Evolutionary conservation across 1,140 invertebrate genomes (phyloP), one percentile per base, ranked within the genome.

Genomic region (Cephus cinctus): DNA sequence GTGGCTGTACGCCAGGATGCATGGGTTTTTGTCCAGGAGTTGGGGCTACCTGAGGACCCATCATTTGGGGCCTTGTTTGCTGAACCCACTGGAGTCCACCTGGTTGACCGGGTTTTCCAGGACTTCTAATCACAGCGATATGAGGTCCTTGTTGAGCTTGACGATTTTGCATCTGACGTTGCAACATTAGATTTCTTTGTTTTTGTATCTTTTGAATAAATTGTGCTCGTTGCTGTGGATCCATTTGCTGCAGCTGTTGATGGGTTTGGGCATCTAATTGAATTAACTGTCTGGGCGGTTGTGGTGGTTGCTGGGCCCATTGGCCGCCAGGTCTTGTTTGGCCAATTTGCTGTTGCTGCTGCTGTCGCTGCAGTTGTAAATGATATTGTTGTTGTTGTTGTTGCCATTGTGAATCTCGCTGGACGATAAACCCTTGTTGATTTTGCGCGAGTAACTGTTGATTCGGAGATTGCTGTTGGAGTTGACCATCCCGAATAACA

Each of bases 241-340:
- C 86, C 81, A 92, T 83, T 44, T 89, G 86, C 59, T 91, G 88
- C 19, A 90, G 67, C 52, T 91, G 87, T n/a, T 88, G 86, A 61
- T 90, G 88, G 3, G 88, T 89, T 52, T 89, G 86, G 4, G 86
- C 86, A 62, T 90, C 88, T 43, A 90, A 69, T 39, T 88, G 88
- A 42, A 89, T 91, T 23, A 85, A 75, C 54, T 89, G 87, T 40
- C 82, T 69, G 14, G 80, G 77, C 2, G 71, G 80, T 35, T 74
- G 70, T 2, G 65, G 67, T 3, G 69, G 71, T 41, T 79, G 79
- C 40, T 78, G 77, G 14, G 65, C 60, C 69, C 74, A 77, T 31
- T 75, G 76, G 11, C 66, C 68, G 5, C 63, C 61, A 2, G 74
- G 67, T 47, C 74, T 69, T 38, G 72, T 62, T 21, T 73, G 66